A percentile compares a stretch with the other conserved stretches of the same genome.
These are phyloP conservation scores for Lemur catta DNA, from an alignment of 2,797 vertebrate species.

Conservation along the genomic window DNA sequence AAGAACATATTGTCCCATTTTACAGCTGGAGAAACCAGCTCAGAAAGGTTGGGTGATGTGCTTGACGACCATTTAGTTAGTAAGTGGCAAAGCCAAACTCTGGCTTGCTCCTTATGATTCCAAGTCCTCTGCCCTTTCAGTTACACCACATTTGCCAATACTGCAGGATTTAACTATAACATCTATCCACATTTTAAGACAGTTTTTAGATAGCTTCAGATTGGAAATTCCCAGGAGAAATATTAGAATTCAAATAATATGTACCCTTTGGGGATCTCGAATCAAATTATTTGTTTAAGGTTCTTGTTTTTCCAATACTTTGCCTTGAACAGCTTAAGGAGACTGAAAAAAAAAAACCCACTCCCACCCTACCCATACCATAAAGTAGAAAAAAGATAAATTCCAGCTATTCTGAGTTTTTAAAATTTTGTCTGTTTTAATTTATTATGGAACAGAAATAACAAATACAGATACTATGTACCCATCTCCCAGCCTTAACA, in stretches of 20 bases:
- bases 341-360: background rate
- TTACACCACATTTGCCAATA: background rate
- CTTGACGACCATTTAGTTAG: background rate
- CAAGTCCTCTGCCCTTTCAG: background rate
- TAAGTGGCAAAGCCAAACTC: background rate
- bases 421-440: background rate
- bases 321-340: background rate
- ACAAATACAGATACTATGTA: background rate
- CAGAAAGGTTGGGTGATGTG: background rate
- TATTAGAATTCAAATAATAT: background rate
- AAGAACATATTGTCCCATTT: background rate
- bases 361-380: background rate
- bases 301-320: background rate
- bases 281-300: background rate
- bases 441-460: background rate
- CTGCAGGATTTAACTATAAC: background rate
- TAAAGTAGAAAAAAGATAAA: background rate
- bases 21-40: background rate
- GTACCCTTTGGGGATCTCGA: background rate
- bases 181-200: background rate
- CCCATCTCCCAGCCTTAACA: background rate
- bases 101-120: background rate
- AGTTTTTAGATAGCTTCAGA: background rate
- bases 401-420: background rate
- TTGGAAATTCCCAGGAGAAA: conserved; percentile 32